These are phyloP conservation scores for Platyscapa corneri DNA, from an alignment of 1,140 invertebrate species.

Conservation along the genomic window DNA sequence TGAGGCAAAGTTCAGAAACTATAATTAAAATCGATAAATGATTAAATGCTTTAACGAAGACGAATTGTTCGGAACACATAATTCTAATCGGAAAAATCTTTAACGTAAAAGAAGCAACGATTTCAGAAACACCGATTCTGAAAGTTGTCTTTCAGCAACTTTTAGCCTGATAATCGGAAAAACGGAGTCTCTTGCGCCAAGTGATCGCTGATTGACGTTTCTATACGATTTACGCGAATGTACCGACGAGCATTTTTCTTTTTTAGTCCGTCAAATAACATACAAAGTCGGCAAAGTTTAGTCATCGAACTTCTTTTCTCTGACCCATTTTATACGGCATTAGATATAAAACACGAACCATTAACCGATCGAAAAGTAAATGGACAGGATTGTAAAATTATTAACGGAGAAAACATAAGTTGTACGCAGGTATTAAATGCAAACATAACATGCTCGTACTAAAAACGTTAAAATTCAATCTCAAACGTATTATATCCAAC, in stretches of 20 bases:
- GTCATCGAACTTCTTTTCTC: background rate
- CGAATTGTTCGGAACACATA: background rate
- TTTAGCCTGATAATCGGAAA: background rate
- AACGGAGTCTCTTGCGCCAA: constrained; percentile 14
- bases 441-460: background rate
- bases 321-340: background rate
- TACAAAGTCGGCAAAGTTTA: constrained; percentile 8
- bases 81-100: background rate
- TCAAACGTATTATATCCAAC: background rate
- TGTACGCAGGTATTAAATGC: background rate
- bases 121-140: background rate
- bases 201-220: constrained; percentile 18
- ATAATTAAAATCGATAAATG: background rate
- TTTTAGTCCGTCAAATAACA: constrained; percentile 3
- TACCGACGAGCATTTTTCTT: background rate
- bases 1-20: background rate
- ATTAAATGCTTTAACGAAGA: background rate
- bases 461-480: background rate
- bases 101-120: background rate
- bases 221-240: constrained; percentile 27
- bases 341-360: constrained; percentile 1
- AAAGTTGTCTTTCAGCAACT: constrained; percentile 8
- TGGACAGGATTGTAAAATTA: background rate
- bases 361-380: background rate
- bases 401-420: background rate